Evolutionary conservation across 1,140 invertebrate genomes (phyloP).

Genomic region (Macrobrachium rosenbergii): DNA sequence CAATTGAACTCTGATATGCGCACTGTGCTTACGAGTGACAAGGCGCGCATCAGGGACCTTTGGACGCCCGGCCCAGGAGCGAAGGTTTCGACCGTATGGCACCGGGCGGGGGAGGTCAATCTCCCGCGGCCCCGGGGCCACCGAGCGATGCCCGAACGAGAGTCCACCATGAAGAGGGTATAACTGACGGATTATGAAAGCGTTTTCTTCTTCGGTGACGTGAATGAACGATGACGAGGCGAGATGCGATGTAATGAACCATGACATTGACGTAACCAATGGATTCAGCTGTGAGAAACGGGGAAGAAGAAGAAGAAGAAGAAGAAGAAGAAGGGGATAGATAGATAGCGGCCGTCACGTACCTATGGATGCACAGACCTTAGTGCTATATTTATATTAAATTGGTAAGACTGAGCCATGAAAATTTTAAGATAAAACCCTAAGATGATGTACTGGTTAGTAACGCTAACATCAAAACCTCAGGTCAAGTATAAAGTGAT

Average conservation of each 20-base stretch:
- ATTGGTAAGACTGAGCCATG: too few species aligned
- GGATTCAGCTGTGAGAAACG: conserved; percentile 34
- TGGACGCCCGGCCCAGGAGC: too few species aligned
- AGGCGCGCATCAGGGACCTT: background rate
- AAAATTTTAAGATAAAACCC: too few species aligned
- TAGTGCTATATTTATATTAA: too few species aligned
- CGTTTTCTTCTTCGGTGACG: conserved; percentile 53
- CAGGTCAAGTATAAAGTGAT: too few species aligned
- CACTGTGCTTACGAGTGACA: conserved; percentile 51
- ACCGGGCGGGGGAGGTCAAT: background rate
- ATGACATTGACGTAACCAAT: conserved; percentile 57
- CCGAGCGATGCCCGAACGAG: background rate
- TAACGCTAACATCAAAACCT: too few species aligned
- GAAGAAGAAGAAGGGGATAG: too few species aligned
- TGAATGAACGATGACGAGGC: conserved; percentile 51
- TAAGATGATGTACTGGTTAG: too few species aligned
- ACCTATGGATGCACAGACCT: background rate
- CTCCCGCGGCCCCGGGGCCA: background rate
- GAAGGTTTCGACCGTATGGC: conserved; percentile 2
- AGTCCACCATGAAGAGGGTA: conserved; percentile 29
- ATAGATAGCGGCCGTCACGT: background rate
- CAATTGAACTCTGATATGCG: conserved; percentile 60
- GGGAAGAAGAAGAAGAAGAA: background rate
- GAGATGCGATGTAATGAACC: conserved; percentile 46
- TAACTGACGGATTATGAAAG: conserved; percentile 62